Conservation (phyloP, 2,113 vertebrate genomes). For the Fregetta grallaria region DNA sequence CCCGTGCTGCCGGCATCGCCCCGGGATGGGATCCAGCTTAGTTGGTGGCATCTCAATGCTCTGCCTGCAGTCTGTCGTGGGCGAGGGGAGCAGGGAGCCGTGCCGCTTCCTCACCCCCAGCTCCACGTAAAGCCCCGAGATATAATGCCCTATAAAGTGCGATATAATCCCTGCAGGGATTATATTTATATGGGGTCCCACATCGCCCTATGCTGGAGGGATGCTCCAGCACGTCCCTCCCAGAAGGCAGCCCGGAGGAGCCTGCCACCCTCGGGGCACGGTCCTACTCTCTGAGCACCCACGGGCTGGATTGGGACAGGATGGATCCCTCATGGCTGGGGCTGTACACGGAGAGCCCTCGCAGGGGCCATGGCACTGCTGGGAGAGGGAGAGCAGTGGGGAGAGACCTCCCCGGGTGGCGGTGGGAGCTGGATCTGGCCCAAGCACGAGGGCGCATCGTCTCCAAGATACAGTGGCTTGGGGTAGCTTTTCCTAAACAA, state of each 20-base stretch:
- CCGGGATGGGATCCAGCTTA: not conserved
- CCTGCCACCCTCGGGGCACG: not conserved
- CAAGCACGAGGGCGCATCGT: not conserved
- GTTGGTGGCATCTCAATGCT: not conserved
- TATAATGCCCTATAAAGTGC: not conserved
- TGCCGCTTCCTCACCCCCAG: not conserved
- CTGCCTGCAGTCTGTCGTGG: not conserved
- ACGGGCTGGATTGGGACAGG: accelerated
- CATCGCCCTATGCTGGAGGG: not conserved
- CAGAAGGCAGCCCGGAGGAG: not conserved
- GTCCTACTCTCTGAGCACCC: not conserved
- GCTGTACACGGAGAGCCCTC: accelerated
- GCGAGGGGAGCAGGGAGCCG: not conserved
- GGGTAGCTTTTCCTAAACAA: slow-evolving; percentile 61
- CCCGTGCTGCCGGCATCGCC: accelerated
- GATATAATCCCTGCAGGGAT: not conserved
- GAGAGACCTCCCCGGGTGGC: not conserved
- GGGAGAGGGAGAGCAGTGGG: not conserved
- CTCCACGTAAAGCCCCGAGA: accelerated
- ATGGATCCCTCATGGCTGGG: not conserved
- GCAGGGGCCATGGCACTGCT: accelerated
- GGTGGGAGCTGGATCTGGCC: slow-evolving; percentile 18
- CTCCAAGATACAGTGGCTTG: slow-evolving; percentile 65
- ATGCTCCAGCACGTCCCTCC: not conserved
- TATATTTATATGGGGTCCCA: not conserved